A percentile compares a stretch with the other conserved stretches of the same genome.
phyloP scores from a whole-genome alignment of 2,888 invertebrate species.

The Agrochola lota region DNA sequence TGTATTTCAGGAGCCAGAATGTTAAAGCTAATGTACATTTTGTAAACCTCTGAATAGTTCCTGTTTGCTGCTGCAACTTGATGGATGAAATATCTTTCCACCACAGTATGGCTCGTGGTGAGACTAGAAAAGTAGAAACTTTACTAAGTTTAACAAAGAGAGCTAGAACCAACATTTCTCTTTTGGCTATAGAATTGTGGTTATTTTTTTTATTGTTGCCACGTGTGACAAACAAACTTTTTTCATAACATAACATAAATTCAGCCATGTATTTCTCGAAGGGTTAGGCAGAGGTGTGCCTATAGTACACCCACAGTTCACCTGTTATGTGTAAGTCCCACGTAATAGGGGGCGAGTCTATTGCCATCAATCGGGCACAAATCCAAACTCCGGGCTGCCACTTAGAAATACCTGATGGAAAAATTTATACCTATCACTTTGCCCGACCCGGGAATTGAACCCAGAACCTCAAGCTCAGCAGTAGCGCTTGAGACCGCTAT shows the following conservation, averaged over 20 bases:
- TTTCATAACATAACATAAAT: not conserved
- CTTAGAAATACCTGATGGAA: not conserved
- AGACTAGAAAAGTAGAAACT: not conserved
- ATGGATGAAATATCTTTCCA: not conserved
- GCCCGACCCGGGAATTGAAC: not conserved
- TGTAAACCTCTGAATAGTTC: not conserved
- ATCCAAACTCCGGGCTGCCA: not conserved
- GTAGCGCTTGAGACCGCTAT: not conserved
- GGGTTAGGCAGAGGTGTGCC: not conserved
- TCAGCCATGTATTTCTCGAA: not conserved
- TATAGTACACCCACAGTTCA: not conserved
- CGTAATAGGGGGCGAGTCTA: not conserved
- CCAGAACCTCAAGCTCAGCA: not conserved
- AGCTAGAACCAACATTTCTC: not conserved
- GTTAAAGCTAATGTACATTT: not conserved
- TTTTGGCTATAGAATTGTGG: not conserved
- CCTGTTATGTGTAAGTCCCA: not conserved
- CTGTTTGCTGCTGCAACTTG: no score
- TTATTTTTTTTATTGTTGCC: not conserved
- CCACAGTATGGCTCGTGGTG: no score
- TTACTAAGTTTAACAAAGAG: not conserved
- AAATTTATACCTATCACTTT: not conserved
- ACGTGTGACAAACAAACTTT: not conserved
- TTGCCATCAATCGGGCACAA: not conserved
- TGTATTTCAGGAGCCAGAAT: no score